Conservation (phyloP, 2,113 vertebrate species). For the Steatornis caripensis region DNA sequence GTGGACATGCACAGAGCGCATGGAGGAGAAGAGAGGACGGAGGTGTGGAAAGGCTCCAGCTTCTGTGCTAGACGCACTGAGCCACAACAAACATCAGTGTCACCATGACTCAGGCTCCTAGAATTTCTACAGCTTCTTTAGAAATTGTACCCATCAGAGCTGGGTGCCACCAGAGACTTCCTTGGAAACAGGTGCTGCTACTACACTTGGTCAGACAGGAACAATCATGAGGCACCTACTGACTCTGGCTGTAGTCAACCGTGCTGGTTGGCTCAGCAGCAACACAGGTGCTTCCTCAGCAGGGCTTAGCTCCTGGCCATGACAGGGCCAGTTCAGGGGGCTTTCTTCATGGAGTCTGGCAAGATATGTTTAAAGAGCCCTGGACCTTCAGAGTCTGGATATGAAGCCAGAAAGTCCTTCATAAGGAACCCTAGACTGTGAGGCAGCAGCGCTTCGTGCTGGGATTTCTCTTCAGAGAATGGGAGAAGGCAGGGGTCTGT, state of each 20-base stretch:
- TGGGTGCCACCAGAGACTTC: neutral
- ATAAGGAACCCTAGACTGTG: neutral
- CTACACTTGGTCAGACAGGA: neutral
- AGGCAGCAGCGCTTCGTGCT: neutral
- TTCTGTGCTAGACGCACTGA: neutral
- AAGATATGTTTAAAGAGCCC: neutral
- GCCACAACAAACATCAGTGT: neutral
- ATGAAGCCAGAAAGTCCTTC: neutral
- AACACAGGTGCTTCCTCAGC: neutral
- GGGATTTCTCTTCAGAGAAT: neutral
- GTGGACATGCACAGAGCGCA: too few species aligned
- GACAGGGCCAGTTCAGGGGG: too few species aligned
- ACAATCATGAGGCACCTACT: neutral
- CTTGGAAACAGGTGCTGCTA: neutral
- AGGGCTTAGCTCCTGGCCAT: neutral
- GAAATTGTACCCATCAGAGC: neutral
- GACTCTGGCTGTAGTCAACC: neutral
- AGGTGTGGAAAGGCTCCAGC: accelerated
- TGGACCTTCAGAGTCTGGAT: neutral
- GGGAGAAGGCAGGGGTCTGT: neutral
- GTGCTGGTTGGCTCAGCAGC: neutral
- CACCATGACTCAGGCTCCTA: neutral
- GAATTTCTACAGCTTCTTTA: neutral
- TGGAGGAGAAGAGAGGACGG: neutral
- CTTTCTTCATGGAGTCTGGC: neutral